These are phyloP conservation scores for Hypomesus transpacificus DNA, from an alignment of 2,113 vertebrate genomes.

Conservation along the genomic window DNA sequence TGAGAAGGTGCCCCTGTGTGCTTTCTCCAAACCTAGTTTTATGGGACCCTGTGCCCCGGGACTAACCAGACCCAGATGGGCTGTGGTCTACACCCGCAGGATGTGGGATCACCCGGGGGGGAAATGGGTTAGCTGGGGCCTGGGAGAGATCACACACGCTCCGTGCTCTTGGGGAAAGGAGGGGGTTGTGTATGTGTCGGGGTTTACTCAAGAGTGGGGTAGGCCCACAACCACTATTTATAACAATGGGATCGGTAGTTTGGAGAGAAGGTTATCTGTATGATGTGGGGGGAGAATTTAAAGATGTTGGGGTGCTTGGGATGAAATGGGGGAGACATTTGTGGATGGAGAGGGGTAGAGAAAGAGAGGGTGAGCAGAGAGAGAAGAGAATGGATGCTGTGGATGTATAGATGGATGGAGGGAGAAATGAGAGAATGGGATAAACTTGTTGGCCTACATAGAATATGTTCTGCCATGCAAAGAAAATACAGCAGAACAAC, in stretches of 20 bases:
- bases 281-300: not conserved
- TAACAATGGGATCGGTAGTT: not conserved
- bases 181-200: too few relatives aligned
- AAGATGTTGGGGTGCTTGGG: not conserved
- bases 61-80: conserved; percentile 64
- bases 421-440: conserved; percentile 1
- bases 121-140: conserved; percentile 36
- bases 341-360: not conserved
- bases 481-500: not conserved
- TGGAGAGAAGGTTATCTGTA: not conserved
- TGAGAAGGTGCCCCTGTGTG: conserved; percentile 54
- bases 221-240: conserved; percentile 35
- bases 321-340: conserved; percentile 10
- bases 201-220: conserved; percentile 38
- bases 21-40: conserved; percentile 33
- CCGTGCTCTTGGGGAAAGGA: conserved; percentile 35
- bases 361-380: conserved; percentile 12
- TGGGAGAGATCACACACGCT: conserved; percentile 34
- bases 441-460: conserved; percentile 19
- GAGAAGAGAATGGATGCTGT: not conserved
- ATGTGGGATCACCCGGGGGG: conserved; percentile 55
- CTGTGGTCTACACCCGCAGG: conserved; percentile 61
- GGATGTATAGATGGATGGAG: not conserved
- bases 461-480: conserved; percentile 33
- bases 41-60: conserved; percentile 23